Evolutionary conservation across 2,888 invertebrate species (phyloP), one percentile per base, ranked within the genome.

Genomic region (Orthosia cruda): DNA sequence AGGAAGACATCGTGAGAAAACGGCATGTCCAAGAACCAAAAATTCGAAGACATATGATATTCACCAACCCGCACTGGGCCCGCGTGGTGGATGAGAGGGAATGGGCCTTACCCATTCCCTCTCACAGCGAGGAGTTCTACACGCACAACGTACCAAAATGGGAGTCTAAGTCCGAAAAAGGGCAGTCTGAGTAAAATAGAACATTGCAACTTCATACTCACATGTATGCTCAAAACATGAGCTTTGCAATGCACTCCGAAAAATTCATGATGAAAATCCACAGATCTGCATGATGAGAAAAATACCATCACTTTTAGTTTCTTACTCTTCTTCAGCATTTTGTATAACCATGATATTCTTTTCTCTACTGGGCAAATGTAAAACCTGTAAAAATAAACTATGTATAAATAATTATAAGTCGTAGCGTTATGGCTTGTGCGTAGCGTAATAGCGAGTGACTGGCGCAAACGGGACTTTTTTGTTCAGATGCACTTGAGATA

Each of bases 241-340:
- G 99, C 97, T 95, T 99, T 99, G 86, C 99, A 99, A 93, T 99
- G 99, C 12, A 74, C 84, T 95, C 98, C 99, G 81, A 99, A 97
- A 67, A 99, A 97, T 90, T 99, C 99, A 91, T 98, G 98, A 93
- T 99, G 99, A 94, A 98, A 99, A 94, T 99, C 99, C 18, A 99
- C 99, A 5, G 99, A 98, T 97, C 99, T 98, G 94, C 99, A 99
- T 0, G 99, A 99, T 77, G 99, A 99, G 95, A 99, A 99, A 95
- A 99, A 99, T 0, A 99, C 99, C 97, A 99, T 98, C 58, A 99
- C 98, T 97, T 99, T 99, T 96, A 99, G 98, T 95, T 98, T 98
- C 76, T 98, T 97, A 93, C 99, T 99, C 95, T 98, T 99, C 94
- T 99, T 99, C 26, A 99, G 97, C 96, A 99, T 99, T 78, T 99